Evolutionary conservation across 2,797 vertebrate genomes (phyloP).

Genomic region (Danionella dracula): DNA sequence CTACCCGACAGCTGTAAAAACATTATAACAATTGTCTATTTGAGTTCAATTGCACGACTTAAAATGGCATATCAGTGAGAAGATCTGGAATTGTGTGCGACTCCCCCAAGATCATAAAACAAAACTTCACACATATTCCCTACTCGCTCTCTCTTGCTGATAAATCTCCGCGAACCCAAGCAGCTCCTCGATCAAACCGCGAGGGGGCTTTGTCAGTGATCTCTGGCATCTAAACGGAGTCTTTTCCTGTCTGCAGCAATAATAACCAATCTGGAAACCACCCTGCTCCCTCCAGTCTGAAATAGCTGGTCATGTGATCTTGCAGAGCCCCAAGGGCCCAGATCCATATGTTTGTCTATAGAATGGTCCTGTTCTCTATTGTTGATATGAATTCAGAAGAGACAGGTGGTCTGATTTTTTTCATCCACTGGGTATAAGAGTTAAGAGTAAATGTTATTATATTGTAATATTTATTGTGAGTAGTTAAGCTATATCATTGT

Average conservation of each 20-base stretch:
- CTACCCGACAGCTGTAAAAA: too few relatives aligned
- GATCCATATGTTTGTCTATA: conserved; percentile 16
- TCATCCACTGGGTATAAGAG: conserved; percentile 13
- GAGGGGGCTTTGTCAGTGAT: conserved; percentile 39
- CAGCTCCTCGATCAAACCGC: conserved; percentile 16
- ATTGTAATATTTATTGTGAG: too few relatives aligned
- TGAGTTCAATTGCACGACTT: background rate
- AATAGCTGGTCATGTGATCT: conserved; percentile 36
- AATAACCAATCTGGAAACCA: conserved; percentile 49
- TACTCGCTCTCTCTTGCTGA: background rate
- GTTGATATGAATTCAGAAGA: conserved; percentile 21
- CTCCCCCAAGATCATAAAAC: conserved; percentile 15
- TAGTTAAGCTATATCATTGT: too few relatives aligned
- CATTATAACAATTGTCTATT: too few relatives aligned
- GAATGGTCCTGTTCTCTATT: conserved; percentile 28
- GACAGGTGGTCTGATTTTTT: conserved; percentile 7
- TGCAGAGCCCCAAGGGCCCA: conserved; percentile 24
- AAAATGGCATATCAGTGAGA: background rate
- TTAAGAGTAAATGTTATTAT: too few relatives aligned
- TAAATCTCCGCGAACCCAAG: background rate
- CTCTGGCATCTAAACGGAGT: conserved; percentile 35
- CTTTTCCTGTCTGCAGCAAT: conserved; percentile 48
- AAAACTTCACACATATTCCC: too few relatives aligned
- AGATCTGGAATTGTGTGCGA: conserved; percentile 4
- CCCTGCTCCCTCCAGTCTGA: conserved; percentile 44